Conservation (phyloP, 2,113 vertebrate species). For the Cinclus cinclus region DNA sequence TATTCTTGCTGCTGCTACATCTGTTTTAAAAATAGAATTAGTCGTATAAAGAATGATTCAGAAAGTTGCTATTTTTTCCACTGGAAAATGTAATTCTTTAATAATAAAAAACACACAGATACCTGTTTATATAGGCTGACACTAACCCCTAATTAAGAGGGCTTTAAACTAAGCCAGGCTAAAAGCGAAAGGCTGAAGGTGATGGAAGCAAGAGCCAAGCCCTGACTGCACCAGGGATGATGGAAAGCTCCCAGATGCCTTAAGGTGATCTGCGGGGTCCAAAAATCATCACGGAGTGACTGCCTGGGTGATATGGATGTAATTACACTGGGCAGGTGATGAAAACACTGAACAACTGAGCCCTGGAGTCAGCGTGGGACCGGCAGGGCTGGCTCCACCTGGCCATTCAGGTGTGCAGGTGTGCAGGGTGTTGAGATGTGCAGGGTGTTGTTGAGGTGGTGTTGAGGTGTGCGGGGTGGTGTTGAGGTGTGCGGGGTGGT, state of each 20-base stretch:
- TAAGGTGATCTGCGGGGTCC: neutral
- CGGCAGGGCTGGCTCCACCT: too few relatives aligned
- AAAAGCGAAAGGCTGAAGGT: neutral
- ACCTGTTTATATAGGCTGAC: neutral
- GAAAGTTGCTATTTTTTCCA: neutral
- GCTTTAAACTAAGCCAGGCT: neutral
- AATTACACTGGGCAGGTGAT: neutral
- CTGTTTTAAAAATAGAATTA: neutral
- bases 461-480: too few relatives aligned
- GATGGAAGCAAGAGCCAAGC: neutral
- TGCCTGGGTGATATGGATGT: neutral
- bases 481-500: too few relatives aligned
- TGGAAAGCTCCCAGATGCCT: neutral
- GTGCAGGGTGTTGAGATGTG: too few relatives aligned
- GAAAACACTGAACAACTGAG: neutral
- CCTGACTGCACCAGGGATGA: rapidly evolving
- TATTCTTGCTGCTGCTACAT: neutral
- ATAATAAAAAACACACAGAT: neutral
- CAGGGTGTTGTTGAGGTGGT: too few relatives aligned
- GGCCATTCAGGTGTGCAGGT: too few relatives aligned
- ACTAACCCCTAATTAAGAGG: neutral
- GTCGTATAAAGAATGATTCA: neutral
- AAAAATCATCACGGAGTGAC: neutral
- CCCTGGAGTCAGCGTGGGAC: rapidly evolving
- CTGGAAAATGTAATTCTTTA: neutral